phyloP scores from a whole-genome alignment of 2,888 invertebrate species.

The Liodrosophila aerea region DNA sequence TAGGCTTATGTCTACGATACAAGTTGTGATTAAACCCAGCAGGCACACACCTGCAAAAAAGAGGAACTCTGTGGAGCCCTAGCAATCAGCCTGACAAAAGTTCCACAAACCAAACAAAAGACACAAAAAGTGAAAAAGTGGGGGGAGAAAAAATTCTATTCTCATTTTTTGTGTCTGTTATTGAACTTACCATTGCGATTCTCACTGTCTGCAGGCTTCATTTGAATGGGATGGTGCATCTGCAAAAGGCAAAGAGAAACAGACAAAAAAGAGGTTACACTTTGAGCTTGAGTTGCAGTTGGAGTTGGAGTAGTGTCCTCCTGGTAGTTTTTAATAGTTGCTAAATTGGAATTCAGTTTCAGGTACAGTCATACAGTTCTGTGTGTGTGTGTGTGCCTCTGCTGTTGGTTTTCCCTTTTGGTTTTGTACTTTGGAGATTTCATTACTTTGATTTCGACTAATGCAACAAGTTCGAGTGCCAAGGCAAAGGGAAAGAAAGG shows the following conservation, averaged over 20 bases:
- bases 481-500: constrained; percentile 33
- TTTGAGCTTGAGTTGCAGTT: constrained; percentile 4
- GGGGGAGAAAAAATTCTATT: constrained; percentile 1
- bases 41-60: constrained; percentile 33
- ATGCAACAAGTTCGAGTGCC: constrained; percentile 41
- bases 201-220: constrained; percentile 99
- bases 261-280: constrained; percentile 10
- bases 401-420: neutral
- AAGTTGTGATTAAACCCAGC: constrained; percentile 68
- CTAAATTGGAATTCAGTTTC: constrained; percentile 39
- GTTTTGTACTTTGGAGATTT: constrained; percentile 32
- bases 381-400: constrained; percentile 9
- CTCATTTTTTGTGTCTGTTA: constrained; percentile 1
- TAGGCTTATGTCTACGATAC: constrained; percentile 45
- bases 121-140: no score
- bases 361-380: constrained; percentile 1
- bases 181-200: constrained; percentile 96
- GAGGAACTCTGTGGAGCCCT: constrained; percentile 9
- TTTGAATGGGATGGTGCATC: constrained; percentile 99
- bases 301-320: constrained; percentile 21
- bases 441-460: constrained; percentile 55
- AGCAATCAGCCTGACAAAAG: constrained; percentile 22
- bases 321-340: constrained; percentile 35
- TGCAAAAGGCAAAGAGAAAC: constrained; percentile 84
- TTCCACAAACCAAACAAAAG: constrained; percentile 28